Percentiles rank a stretch among this genome's conserved stretches.
Conservation (phyloP, 2,797 vertebrate species). For the Acrossocheilus fasciatus region DNA sequence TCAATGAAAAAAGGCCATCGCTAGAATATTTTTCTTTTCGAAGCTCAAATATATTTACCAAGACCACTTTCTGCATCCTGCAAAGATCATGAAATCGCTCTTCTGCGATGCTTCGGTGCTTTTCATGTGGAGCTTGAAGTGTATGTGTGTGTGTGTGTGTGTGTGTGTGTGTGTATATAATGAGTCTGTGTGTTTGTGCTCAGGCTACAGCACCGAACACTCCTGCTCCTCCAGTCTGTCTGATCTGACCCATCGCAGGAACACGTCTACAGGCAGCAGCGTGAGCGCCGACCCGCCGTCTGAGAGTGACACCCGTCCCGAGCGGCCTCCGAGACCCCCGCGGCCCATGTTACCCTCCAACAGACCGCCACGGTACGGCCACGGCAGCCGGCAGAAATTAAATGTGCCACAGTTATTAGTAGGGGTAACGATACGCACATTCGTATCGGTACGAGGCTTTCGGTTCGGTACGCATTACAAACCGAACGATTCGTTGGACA, state of each 20-base stretch:
- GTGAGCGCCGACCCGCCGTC: conserved; percentile 78
- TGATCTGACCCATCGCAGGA: conserved; percentile 91
- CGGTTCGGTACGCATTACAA: too few species aligned
- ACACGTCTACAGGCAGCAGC: conserved; percentile 95
- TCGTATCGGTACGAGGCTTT: too few species aligned
- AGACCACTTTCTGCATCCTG: background rate
- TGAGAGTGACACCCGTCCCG: conserved; percentile 85
- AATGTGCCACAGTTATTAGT: background rate
- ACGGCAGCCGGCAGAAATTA: background rate
- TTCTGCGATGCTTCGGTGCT: background rate
- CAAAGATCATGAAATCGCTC: background rate
- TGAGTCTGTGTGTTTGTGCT: background rate
- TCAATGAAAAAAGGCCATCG: background rate
- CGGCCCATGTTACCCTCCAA: conserved; percentile 83
- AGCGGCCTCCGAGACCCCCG: conserved; percentile 88
- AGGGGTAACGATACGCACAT: too few species aligned
- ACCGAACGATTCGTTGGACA: too few species aligned
- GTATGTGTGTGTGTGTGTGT: background rate
- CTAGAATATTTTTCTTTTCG: background rate
- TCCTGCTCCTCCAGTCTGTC: conserved; percentile 95
- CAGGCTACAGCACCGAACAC: conserved; percentile 96
- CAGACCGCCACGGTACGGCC: conserved; percentile 83
- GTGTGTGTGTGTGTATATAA: background rate
- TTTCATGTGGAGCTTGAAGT: background rate
- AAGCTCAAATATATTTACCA: background rate